Base-by-base conservation (phyloP, 2,113 vertebrate species). In the Dromiciops gliroides region DNA sequence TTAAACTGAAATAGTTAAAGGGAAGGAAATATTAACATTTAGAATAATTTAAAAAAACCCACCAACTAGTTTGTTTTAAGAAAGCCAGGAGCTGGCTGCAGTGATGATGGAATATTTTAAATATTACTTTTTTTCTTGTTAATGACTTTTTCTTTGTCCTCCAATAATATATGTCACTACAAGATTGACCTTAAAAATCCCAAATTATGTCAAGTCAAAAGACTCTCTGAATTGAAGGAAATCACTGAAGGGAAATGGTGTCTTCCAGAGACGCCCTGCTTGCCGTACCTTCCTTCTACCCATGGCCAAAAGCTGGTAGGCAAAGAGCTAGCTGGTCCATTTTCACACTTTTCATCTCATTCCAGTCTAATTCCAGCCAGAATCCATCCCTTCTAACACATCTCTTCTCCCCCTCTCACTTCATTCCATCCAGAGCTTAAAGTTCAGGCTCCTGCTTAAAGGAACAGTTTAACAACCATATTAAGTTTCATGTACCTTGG, bases 91-190 rank as follows among this genome's bases (percentile, higher is more conserved):
- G 26, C 22, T 25, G 92, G 24, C 22, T 6, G 26, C 60, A 37
- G 16, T 91, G 47, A 89, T 47, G 53, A 52, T 2, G 50, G 93
- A 75, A 93, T 93, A 91, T 48, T 8, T 53, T 90, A 67, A 14
- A 91, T 50, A 89, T 48, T 67, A 94, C 49, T 91, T 94, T 92
- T 92, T 89, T 67, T 88, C 11, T 37, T 31, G 22, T 48, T 93
- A 31, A 92, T 93, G 50, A 10, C 4, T 53, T 26, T 48, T 52
- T 16, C 0, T 19, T 47, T 7, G 75, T 44, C 12, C 31, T 90
- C 92, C 0, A 89, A 90, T 89, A 9, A 49, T 83, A 92, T 89
- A 94, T 23, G 56, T 89, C 5, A 37, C 37, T 50, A 90, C 75
- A 26, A 67, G 26, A 92, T 8, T 52, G 50, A 95, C 50, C 48